Evolutionary conservation across 2,888 invertebrate species (phyloP).

Genomic region (Phrixothrix hirtus): DNA sequence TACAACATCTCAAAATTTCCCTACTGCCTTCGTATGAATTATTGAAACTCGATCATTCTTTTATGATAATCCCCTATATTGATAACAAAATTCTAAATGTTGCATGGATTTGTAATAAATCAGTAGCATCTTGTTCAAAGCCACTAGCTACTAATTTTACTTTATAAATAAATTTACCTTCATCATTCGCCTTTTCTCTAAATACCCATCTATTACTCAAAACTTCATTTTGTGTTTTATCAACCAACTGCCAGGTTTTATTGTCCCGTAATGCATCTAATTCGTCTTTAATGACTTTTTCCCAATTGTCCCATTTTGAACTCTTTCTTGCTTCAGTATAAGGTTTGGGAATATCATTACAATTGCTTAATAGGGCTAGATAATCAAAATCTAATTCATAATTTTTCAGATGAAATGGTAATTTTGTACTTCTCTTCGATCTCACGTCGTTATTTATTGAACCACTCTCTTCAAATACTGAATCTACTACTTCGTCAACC

Average conservation of each 20-base stretch:
- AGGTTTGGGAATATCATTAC: neutral
- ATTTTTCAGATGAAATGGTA: neutral
- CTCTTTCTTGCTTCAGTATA: conserved; percentile 4
- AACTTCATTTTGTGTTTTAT: conserved; percentile 3
- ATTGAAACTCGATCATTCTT: too few species aligned
- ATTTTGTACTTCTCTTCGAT: neutral
- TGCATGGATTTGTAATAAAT: too few species aligned
- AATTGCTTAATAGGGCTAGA: neutral
- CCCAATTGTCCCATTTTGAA: neutral
- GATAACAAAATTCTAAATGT: too few species aligned
- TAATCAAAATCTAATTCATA: conserved; percentile 1
- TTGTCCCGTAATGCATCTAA: neutral
- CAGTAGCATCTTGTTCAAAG: conserved; percentile 1
- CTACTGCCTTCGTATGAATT: too few species aligned
- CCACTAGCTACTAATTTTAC: conserved; percentile 1
- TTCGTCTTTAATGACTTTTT: neutral
- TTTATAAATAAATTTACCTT: conserved; percentile 21
- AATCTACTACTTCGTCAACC: too few species aligned
- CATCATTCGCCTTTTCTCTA: conserved; percentile 38
- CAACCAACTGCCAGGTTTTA: conserved; percentile 1
- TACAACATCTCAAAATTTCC: too few species aligned
- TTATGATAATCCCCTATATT: too few species aligned
- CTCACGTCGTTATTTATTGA: neutral
- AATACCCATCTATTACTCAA: neutral
- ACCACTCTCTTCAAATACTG: neutral